These are phyloP conservation scores for Phalloptychus januarius DNA, from an alignment of 2,797 vertebrate genomes.

Conservation along the genomic window DNA sequence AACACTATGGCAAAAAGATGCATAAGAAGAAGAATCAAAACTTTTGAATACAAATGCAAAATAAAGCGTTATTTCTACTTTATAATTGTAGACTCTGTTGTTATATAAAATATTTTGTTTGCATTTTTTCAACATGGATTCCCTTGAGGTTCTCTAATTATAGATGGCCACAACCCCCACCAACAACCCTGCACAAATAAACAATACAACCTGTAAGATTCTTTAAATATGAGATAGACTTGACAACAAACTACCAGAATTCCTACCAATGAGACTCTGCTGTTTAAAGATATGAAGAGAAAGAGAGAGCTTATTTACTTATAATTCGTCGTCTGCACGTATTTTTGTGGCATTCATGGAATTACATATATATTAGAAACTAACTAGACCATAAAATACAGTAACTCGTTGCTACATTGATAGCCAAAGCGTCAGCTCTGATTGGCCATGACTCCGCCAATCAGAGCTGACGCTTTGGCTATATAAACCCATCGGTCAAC, in stretches of 20 bases:
- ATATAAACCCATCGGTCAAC: not conserved
- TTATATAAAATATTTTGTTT: too few relatives aligned
- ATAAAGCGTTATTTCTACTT: too few relatives aligned
- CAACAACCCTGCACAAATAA: not conserved
- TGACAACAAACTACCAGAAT: too few relatives aligned
- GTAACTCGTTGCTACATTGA: not conserved
- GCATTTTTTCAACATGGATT: not conserved
- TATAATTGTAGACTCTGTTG: too few relatives aligned
- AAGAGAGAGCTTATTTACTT: not conserved
- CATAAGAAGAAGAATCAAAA: not conserved
- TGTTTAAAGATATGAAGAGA: not conserved
- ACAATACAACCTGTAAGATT: not conserved
- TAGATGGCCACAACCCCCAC: too few relatives aligned
- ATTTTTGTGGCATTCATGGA: not conserved
- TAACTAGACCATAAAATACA: not conserved
- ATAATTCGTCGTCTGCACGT: not conserved
- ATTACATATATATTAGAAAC: not conserved
- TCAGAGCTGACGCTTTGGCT: not conserved
- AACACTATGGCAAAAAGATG: not conserved
- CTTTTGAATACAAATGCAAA: too few relatives aligned
- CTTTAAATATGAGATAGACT: not conserved
- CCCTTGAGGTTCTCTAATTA: not conserved
- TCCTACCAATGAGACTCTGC: not conserved
- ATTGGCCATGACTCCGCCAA: not conserved
- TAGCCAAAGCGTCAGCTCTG: not conserved